These are phyloP conservation scores for Pardosa pseudoannulata DNA, from an alignment of 2,888 invertebrate genomes.

Conservation along the genomic window DNA sequence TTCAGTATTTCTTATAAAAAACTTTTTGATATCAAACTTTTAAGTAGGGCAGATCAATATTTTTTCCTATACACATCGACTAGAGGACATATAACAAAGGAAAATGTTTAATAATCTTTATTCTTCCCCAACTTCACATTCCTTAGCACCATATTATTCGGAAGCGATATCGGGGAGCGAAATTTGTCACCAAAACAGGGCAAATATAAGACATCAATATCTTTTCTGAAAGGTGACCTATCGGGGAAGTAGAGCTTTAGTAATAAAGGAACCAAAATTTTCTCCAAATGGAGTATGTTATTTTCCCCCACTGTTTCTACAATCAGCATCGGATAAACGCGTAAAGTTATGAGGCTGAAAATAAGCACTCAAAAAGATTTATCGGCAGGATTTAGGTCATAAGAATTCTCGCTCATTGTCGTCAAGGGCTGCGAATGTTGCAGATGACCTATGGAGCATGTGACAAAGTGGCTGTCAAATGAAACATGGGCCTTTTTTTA, in stretches of 20 bases:
- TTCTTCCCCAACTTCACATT: not conserved
- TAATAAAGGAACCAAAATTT: not conserved
- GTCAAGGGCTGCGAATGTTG: slow-evolving; percentile 2
- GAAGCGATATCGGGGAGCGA: not conserved
- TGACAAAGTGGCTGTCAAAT: slow-evolving; percentile 4
- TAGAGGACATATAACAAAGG: not conserved
- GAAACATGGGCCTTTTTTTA: not conserved
- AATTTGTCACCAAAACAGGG: not conserved
- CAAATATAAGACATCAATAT: not conserved
- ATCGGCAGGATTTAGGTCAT: slow-evolving; percentile 1
- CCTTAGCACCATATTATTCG: not conserved
- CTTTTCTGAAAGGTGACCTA: slow-evolving; percentile 10
- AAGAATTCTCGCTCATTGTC: slow-evolving; percentile 6
- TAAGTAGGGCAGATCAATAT: not conserved
- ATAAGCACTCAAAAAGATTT: slow-evolving; percentile 6
- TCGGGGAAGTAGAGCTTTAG: slow-evolving; percentile 9
- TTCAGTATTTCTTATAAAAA: not conserved
- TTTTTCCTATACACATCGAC: not conserved
- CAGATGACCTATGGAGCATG: slow-evolving; percentile 4
- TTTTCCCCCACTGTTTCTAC: not conserved
- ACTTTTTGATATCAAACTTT: not conserved
- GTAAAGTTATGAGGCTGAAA: slow-evolving; percentile 2
- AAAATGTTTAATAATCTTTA: not conserved
- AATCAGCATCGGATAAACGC: not conserved
- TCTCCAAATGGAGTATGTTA: not conserved